Evolutionary conservation across 2,888 invertebrate genomes (phyloP).

Genomic region (Masnerella sp.): DNA sequence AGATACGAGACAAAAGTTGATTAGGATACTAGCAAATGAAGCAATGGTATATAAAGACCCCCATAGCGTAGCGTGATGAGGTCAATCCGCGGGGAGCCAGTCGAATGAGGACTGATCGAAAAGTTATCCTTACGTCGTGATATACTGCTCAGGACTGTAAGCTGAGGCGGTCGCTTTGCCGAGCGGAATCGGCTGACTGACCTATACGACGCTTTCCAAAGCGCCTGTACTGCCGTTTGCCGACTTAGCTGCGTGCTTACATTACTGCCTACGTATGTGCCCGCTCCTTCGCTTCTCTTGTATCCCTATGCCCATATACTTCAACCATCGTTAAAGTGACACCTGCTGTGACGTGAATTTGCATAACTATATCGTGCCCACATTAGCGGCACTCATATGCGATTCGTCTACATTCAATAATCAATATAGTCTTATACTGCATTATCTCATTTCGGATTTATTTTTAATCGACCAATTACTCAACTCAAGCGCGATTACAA

Average conservation of each 20-base stretch:
- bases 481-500: conserved; percentile 4
- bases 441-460: conserved; percentile 33
- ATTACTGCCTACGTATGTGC: conserved; percentile 58
- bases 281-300: conserved; percentile 44
- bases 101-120: conserved; percentile 73
- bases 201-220: conserved; percentile 59
- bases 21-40: conserved; percentile 72
- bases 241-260: conserved; percentile 62
- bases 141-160: conserved; percentile 70
- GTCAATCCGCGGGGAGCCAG: conserved; percentile 76
- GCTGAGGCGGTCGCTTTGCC: conserved; percentile 62
- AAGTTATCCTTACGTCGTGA: conserved; percentile 73
- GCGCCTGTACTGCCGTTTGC: conserved; percentile 59
- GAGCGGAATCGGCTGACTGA: conserved; percentile 49
- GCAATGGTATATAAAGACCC: conserved; percentile 74
- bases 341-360: conserved; percentile 74
- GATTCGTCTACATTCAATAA: conserved; percentile 39
- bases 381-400: conserved; percentile 63
- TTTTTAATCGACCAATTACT: conserved; percentile 18
- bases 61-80: conserved; percentile 76
- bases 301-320: conserved; percentile 61
- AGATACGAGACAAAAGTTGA: conserved; percentile 74
- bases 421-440: conserved; percentile 41
- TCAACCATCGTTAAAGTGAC: conserved; percentile 72
- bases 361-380: conserved; percentile 72